These are phyloP conservation scores for Elymnias hypermnestra DNA, from an alignment of 1,140 invertebrate species.

Conservation along the genomic window DNA sequence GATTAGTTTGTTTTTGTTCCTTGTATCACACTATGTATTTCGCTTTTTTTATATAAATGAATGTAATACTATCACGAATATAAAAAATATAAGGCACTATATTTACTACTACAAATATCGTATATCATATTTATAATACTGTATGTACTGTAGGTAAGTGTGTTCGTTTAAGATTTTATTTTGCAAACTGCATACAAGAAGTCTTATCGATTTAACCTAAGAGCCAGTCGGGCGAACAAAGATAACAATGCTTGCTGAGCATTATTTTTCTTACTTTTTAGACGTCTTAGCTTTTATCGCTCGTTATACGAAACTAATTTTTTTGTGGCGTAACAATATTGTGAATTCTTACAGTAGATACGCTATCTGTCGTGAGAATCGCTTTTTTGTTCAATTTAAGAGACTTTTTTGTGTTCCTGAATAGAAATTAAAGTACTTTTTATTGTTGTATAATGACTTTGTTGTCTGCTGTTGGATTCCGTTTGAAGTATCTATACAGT, in stretches of 20 bases:
- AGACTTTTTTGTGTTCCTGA: neutral
- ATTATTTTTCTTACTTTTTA: neutral
- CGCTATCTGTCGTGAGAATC: neutral
- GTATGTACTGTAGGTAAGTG: too few species aligned
- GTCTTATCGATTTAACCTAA: neutral
- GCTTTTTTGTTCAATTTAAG: slow-evolving; percentile 1
- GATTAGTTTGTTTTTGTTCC: too few species aligned
- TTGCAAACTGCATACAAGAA: neutral
- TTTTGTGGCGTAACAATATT: neutral
- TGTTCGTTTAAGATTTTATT: too few species aligned
- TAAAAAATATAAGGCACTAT: too few species aligned
- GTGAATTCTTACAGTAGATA: neutral
- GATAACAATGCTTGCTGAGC: slow-evolving; percentile 2
- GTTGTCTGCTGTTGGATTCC: too few species aligned
- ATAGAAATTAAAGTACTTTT: neutral
- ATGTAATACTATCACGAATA: too few species aligned
- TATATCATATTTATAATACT: too few species aligned
- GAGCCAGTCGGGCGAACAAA: neutral
- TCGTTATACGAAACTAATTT: neutral
- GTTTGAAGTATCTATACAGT: too few species aligned
- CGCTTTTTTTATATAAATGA: too few species aligned
- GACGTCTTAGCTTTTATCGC: neutral
- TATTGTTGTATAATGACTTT: too few species aligned
- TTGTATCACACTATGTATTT: too few species aligned
- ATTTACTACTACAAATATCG: too few species aligned